phyloP scores from a whole-genome alignment of 2,113 vertebrate species.

The Arenaria interpres region DNA sequence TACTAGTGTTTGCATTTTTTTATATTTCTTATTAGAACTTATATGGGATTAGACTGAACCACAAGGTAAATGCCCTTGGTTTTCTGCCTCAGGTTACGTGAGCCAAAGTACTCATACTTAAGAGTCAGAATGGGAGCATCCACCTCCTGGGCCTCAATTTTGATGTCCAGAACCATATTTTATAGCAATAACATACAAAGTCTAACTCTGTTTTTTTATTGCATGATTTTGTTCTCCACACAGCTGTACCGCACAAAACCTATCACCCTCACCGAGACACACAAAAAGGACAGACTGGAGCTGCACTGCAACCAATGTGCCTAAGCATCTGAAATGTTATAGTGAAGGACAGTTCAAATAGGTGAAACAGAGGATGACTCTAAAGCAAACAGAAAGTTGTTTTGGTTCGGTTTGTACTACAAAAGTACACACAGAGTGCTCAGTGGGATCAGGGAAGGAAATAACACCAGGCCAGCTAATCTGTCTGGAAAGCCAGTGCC shows the following conservation, averaged over 20 bases:
- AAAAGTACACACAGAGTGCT: not conserved
- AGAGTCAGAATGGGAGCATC: not conserved
- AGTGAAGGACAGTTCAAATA: not conserved
- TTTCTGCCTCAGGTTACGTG: not conserved
- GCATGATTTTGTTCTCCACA: not conserved
- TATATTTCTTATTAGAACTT: not conserved
- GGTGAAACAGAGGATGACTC: not conserved
- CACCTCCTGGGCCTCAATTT: not conserved
- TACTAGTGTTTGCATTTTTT: not conserved
- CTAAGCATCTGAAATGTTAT: not conserved
- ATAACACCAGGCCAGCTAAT: not conserved
- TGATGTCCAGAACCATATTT: not conserved
- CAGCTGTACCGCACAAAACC: not conserved
- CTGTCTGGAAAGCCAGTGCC: not conserved
- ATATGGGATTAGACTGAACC: not conserved
- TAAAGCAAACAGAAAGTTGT: not conserved
- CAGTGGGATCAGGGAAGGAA: not conserved
- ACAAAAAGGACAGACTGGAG: not conserved
- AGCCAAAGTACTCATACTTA: not conserved
- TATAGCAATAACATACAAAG: not conserved
- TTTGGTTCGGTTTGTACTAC: not conserved
- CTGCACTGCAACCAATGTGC: fast-evolving
- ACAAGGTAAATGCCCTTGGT: not conserved
- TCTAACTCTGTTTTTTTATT: not conserved
- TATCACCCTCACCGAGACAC: not conserved